phyloP scores from a whole-genome alignment of 2,113 vertebrate species.

The Malurus alboscapulatus region DNA sequence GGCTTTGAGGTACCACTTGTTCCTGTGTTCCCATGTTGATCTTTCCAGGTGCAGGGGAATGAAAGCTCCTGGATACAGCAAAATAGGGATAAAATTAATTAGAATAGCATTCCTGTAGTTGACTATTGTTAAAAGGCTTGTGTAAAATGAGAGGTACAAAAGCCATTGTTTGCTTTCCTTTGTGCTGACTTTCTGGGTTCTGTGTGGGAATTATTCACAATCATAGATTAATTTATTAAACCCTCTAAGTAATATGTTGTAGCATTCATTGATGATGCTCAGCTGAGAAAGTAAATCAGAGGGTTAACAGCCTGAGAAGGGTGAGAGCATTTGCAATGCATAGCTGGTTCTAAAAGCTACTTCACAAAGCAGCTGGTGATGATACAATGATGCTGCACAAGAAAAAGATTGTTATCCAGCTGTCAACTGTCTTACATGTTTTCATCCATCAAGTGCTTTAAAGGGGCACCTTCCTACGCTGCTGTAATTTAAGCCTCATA shows the following conservation, averaged over 20 bases:
- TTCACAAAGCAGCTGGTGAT: conserved; percentile 32
- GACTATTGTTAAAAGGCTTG: rapidly evolving
- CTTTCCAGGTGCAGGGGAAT: background rate
- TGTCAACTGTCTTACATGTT: background rate
- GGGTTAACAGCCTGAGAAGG: conserved; percentile 20
- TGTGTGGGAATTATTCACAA: background rate
- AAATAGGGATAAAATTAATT: background rate
- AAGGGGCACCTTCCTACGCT: background rate
- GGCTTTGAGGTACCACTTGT: background rate
- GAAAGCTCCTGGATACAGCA: background rate
- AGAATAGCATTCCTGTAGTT: background rate
- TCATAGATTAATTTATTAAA: rapidly evolving
- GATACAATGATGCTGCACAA: background rate
- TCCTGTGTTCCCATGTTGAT: rapidly evolving
- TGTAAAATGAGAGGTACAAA: background rate
- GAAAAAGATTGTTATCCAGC: conserved; percentile 45
- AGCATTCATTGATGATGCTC: background rate
- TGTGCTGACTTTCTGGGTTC: background rate
- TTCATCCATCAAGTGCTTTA: conserved; percentile 2
- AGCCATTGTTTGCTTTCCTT: background rate
- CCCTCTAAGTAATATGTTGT: background rate
- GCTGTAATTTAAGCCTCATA: background rate
- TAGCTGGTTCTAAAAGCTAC: background rate
- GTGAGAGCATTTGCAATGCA: background rate
- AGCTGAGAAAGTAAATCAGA: background rate